Evolutionary conservation across 2,797 vertebrate species (phyloP).

Genomic region (Synanceia verrucosa): DNA sequence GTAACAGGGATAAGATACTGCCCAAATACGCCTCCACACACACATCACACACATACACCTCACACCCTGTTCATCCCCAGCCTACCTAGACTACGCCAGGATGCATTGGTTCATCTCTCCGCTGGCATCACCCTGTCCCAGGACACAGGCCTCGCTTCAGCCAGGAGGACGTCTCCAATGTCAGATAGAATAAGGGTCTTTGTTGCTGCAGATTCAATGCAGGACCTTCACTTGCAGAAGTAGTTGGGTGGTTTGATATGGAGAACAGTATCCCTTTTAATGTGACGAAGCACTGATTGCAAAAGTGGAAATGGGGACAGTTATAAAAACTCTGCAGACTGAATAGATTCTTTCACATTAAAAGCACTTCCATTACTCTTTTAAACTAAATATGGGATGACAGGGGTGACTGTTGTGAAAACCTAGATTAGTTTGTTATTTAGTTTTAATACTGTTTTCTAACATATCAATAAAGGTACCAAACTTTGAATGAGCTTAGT

Average conservation of each 20-base stretch:
- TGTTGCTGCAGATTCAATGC: conserved; percentile 62
- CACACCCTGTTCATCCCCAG: conserved; percentile 13
- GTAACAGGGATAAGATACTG: conserved; percentile 27
- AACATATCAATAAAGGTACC: neutral
- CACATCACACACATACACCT: conserved; percentile 9
- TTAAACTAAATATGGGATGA: neutral
- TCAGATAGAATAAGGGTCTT: conserved; percentile 71
- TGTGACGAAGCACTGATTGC: conserved; percentile 8
- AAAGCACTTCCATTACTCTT: neutral
- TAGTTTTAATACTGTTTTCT: neutral
- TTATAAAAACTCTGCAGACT: conserved; percentile 1
- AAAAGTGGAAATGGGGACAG: conserved; percentile 26
- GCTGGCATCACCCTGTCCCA: conserved; percentile 53
- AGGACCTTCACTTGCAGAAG: conserved; percentile 38
- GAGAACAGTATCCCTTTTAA: conserved; percentile 42
- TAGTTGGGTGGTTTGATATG: conserved; percentile 32
- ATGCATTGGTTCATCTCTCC: conserved; percentile 48
- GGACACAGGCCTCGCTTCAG: conserved; percentile 36
- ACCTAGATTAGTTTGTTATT: neutral
- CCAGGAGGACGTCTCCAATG: conserved; percentile 64
- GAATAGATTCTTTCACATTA: neutral
- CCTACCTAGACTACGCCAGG: conserved; percentile 47
- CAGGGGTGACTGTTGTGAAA: neutral
- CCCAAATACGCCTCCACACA: conserved; percentile 18
- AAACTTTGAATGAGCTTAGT: neutral